Base-by-base conservation (phyloP, 2,113 vertebrate genomes). In the Crotophaga sulcirostris region DNA sequence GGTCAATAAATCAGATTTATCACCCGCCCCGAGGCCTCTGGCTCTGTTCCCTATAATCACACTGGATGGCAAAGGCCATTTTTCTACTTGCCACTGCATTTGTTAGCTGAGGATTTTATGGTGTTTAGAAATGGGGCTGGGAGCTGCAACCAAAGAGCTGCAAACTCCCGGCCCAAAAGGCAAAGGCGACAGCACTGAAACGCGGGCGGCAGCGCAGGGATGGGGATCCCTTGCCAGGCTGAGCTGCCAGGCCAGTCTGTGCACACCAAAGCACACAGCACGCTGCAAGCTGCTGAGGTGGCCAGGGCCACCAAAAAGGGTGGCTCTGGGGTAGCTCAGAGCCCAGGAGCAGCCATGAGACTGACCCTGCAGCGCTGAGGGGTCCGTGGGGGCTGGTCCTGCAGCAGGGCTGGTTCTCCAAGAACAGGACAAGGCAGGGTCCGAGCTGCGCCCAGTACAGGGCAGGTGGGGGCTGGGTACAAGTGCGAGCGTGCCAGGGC, bases 1-100 rank as follows among this genome's bases (percentile, higher is more conserved):
- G 96, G 94, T 96, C 95, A 96, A 97, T 97, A 97, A 97, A 97
- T 97, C 96, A 95, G 94, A 94, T 97, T 97, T 97, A 97, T 96
- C 72, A 84, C 96, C 93, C 55, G 9, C 95, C 96, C 93, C 11
- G 69, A 90, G 96, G 97, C 93, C 93, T 51, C 94, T 81, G 94
- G 90, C 96, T 96, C 94, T n/a, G 75, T 76, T 95, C 89, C 95
- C 92, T 84, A 70, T 82, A 90, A 95, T 96, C 95, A 87, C 89
- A 60, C 84, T 21, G 91, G 76, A 51, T 92, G 95, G 87, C 79
- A 94, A 93, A 93, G 90, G 96, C 87, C 72, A 54, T 93, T 93
- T 95, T 80, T 90, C 96, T 93, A 72, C 93, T 77, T 12, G 31
- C 79, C 10, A 9, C 84, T 33, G 83, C 93, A 56, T 81, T 93